Evolutionary conservation across 2,797 vertebrate genomes (phyloP), one percentile per base, ranked within the genome.

Genomic region (Apogon talboti): DNA sequence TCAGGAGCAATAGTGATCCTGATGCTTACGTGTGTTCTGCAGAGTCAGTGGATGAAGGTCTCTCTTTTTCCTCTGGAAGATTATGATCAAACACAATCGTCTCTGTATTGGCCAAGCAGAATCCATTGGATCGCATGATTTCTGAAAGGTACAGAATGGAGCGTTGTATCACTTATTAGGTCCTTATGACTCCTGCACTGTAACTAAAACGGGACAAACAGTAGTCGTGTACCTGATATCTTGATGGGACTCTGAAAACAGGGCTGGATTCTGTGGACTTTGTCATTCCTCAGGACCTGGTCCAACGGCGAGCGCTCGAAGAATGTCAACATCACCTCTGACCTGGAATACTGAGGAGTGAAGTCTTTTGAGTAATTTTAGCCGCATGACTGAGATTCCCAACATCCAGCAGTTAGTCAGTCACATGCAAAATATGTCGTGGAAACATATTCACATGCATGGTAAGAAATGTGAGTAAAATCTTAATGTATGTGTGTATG

Each of bases 51-150:
- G 95, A 96, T 74, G 95, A 93, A 16, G 94, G 96, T 62, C 95
- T 95, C 74, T 98, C 96, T 76, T 96, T 96, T 24, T 96, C 95
- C 0, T 95, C 94, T 0, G 95, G 93, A 79, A 95, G 77, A 68
- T 86, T 96, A 83, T 96, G 93, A 83, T 99, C 97, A 65, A 98
- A 97, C 1, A 99, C 95, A 16, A 99, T 98, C 0, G 97, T 99
- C 88, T 99, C 97, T 0, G 98, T 99, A 66, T 99, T 99, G 54
- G 98, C 98, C 88, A 99, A 92, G 88, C 97, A 99, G 85, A 99
- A 99, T 19, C 98, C 98, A 50, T 99, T 99, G 8, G 98, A 98
- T 52, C 96, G 84, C 98, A 99, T 98, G 88, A 99, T 98, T 94
- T 99, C 97, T 98, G 87, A 67, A 85, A 62, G 61, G 83, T 66